Percentiles rank a stretch among this genome's conserved stretches.
These are phyloP conservation scores for Himalopsyche phryganea DNA, from an alignment of 1,140 invertebrate genomes.

Conservation along the genomic window DNA sequence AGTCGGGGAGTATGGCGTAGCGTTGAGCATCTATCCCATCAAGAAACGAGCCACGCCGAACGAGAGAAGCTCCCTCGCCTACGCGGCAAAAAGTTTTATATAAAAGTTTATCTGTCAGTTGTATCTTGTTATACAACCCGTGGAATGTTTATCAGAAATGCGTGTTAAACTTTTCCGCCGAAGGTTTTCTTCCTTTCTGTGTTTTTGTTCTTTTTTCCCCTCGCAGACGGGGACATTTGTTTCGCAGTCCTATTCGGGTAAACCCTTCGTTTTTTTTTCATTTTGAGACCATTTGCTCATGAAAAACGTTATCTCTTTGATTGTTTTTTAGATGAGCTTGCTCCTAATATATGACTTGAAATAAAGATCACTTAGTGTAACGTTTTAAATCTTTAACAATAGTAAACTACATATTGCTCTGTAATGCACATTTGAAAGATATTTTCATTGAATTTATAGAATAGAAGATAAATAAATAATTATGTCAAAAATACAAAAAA, in stretches of 20 bases:
- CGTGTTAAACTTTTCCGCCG: constrained; percentile 20
- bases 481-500: too few species aligned
- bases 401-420: too few species aligned
- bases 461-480: too few species aligned
- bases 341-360: too few species aligned
- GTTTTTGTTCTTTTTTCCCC: constrained; percentile 3
- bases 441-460: too few species aligned
- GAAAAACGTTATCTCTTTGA: too few species aligned
- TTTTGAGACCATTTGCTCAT: too few species aligned
- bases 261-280: neutral
- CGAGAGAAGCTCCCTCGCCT: constrained; percentile 1
- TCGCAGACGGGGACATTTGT: constrained; percentile 14
- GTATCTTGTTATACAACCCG: constrained; percentile 33
- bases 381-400: too few species aligned
- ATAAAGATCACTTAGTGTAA: too few species aligned
- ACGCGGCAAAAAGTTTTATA: constrained; percentile 25
- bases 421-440: too few species aligned
- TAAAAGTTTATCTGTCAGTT: constrained; percentile 34
- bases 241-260: constrained; percentile 9
- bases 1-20: too few species aligned
- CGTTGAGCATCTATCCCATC: neutral
- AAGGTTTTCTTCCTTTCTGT: constrained; percentile 5
- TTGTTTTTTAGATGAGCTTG: too few species aligned
- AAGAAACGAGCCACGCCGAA: constrained; percentile 8
- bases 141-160: constrained; percentile 35